A percentile compares a stretch with the other conserved stretches of the same genome.
phyloP scores from a whole-genome alignment of 1,140 invertebrate genomes.

The Drepana arcuata region DNA sequence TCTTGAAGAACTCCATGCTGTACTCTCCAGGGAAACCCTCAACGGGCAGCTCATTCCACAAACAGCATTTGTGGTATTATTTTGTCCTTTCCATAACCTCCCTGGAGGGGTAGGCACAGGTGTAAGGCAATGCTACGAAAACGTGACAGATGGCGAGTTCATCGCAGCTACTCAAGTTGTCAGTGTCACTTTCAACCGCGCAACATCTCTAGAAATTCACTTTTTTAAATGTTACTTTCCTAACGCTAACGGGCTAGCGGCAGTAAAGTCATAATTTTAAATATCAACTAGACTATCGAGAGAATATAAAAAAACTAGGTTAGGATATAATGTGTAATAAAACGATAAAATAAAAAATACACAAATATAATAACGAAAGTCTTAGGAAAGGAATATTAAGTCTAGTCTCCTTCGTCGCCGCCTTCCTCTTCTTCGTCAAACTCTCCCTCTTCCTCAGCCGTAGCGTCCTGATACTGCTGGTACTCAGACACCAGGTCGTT shows the following conservation, averaged over 20 bases:
- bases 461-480: slow-evolving; percentile 91
- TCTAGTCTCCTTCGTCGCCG: slow-evolving; percentile 73
- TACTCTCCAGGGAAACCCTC: too few species aligned
- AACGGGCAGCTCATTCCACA: too few species aligned
- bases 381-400: slow-evolving; percentile 29
- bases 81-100: too few species aligned
- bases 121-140: too few species aligned
- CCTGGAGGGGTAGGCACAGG: too few species aligned
- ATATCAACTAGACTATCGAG: background rate
- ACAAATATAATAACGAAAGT: slow-evolving; percentile 32
- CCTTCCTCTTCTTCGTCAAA: slow-evolving; percentile 84
- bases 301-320: background rate
- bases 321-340: background rate
- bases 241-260: background rate
- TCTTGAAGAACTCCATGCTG: too few species aligned
- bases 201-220: background rate
- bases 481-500: slow-evolving; percentile 88
- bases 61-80: too few species aligned
- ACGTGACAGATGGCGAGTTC: too few species aligned
- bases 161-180: too few species aligned
- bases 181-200: too few species aligned
- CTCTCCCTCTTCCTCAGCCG: slow-evolving; percentile 85
- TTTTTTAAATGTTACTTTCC: background rate
- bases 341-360: slow-evolving; percentile 29
- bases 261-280: background rate